Conservation (phyloP, 2,113 vertebrate species). For the Tachysurus vachellii region DNA sequence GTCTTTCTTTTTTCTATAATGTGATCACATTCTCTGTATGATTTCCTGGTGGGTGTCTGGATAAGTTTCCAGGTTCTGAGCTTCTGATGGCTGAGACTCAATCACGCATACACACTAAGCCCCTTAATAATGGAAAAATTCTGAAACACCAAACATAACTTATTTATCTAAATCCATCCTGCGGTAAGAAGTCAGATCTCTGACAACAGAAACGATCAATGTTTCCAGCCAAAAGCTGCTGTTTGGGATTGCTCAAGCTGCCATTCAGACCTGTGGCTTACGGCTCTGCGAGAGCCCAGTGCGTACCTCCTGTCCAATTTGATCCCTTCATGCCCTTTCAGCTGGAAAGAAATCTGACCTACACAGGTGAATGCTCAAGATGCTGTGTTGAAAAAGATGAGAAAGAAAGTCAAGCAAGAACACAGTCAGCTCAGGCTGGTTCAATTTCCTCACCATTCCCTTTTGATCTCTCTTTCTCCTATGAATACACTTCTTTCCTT, state of each 20-base stretch:
- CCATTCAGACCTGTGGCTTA: slow-evolving; percentile 33
- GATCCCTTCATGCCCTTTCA: slow-evolving; percentile 36
- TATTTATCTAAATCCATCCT: slow-evolving; percentile 42
- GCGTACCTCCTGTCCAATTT: not conserved
- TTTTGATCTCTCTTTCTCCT: not conserved
- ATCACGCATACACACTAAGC: slow-evolving; percentile 5
- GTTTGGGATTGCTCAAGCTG: slow-evolving; percentile 12
- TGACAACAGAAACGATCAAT: slow-evolving; percentile 42
- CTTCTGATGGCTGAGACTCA: slow-evolving; percentile 18
- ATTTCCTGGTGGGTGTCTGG: not conserved
- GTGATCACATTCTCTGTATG: not conserved
- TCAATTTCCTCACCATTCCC: slow-evolving; percentile 13
- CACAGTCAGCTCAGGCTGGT: not conserved
- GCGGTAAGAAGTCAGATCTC: slow-evolving; percentile 21
- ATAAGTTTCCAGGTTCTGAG: not conserved
- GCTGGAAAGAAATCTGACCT: slow-evolving; percentile 42
- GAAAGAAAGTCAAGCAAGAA: slow-evolving; percentile 32
- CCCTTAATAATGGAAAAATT: slow-evolving; percentile 15
- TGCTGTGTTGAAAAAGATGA: slow-evolving; percentile 25
- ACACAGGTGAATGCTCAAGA: slow-evolving; percentile 42
- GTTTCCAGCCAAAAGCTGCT: slow-evolving; percentile 15
- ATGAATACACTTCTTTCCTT: not conserved
- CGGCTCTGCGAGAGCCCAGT: not conserved
- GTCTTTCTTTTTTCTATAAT: not conserved
- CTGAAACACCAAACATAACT: slow-evolving; percentile 16